These are phyloP conservation scores for Ginglymostoma cirratum DNA, from an alignment of 2,113 vertebrate species.

Conservation along the genomic window DNA sequence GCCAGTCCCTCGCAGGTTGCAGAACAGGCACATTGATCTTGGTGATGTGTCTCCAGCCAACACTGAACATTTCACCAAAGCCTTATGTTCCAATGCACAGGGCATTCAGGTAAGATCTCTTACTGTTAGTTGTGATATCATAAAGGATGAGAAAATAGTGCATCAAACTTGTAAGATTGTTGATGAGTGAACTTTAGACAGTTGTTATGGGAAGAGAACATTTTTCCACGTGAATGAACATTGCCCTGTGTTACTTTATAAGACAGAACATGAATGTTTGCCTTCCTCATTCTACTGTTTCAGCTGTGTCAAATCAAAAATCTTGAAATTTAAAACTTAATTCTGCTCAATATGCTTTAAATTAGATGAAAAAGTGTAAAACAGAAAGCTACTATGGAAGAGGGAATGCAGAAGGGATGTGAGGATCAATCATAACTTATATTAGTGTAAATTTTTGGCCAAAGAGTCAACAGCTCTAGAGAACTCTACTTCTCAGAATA, in stretches of 20 bases:
- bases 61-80: constrained; percentile 52
- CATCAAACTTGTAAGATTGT: background rate
- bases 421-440: background rate
- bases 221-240: background rate
- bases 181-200: background rate
- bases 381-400: background rate
- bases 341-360: background rate
- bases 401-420: background rate
- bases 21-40: constrained; percentile 62
- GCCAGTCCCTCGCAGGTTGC: constrained; percentile 55
- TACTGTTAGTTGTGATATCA: background rate
- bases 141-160: background rate
- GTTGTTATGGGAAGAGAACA: background rate
- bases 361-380: background rate
- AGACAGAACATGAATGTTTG: background rate
- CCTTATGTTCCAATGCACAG: constrained; percentile 58
- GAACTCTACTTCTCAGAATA: background rate
- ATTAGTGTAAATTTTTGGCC: background rate
- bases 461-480: background rate
- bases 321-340: background rate
- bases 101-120: constrained; percentile 58
- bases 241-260: background rate
- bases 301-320: background rate
- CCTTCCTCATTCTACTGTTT: background rate
- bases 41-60: constrained; percentile 63